Base-by-base conservation (phyloP, 1,140 invertebrate genomes). In the Belonocnema kinseyi region DNA sequence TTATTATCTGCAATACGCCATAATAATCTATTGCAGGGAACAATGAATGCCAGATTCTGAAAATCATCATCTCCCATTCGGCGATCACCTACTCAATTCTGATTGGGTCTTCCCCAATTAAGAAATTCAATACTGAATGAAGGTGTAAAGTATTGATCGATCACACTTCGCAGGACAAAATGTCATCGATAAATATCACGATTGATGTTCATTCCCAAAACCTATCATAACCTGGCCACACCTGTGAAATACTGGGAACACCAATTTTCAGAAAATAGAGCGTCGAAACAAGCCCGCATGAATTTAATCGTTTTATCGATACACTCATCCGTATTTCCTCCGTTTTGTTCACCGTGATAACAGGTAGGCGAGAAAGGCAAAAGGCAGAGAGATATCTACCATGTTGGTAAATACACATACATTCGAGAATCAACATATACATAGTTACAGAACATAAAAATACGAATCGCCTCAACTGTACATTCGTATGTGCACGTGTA, bases 281-380 rank as follows among this genome's bases (percentile, higher is more conserved):
- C 61, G 52, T 54, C 71, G 72, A 61, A 61, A 56, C 73, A 73
- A 79, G 50, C 54, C 75, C 73, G 72, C 79, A 79, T 76, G 73
- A 76, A 79, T 82, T 78, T 81, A 84, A 85, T 86, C 82, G 83
- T 74, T 80, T 76, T 77, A 84, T 85, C 79, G 80, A 86, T 86
- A 82, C 85, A 86, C 85, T 84, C 74, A 82, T 76, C 71, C 76
- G 33, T 77, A 76, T 78, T 76, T 71, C 70, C 73, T 26, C 58
- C 50, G 26, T 33, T n/a, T 50, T 70, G 33, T 74, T 19, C 26
- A 14, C 26, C 52, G 74, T 66, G 74, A 75, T 75, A 75, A 75
- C 74, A 58, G 56, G 53, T 70, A 33, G 50, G 4, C 12, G 46
- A 50, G 17, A 70, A 52, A 50, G 50, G 50, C n/a, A 54, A 50